Conservation (phyloP, 1,140 invertebrate genomes). For the Drosophila truncata region DNA sequence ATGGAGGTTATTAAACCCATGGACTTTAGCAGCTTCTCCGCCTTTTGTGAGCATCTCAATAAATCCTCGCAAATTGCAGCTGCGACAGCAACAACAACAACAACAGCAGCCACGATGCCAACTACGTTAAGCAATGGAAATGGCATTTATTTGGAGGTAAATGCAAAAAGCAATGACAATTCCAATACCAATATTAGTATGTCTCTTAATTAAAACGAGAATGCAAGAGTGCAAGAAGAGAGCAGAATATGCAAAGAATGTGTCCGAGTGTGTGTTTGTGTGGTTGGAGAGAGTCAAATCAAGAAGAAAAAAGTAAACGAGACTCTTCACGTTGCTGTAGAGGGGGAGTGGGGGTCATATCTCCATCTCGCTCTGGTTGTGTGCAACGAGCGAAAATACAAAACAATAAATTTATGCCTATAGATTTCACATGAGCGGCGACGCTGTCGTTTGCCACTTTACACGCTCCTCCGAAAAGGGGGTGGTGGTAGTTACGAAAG, state of each 20-base stretch:
- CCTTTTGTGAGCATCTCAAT: slow-evolving; percentile 84
- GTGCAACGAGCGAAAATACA: slow-evolving; percentile 64
- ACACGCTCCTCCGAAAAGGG: slow-evolving; percentile 14
- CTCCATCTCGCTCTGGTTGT: slow-evolving; percentile 17
- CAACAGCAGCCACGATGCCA: slow-evolving; percentile 47
- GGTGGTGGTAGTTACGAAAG: slow-evolving; percentile 36
- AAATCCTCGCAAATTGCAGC: slow-evolving; percentile 71
- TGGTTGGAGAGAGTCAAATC: slow-evolving; percentile 31
- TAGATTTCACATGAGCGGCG: slow-evolving; percentile 72
- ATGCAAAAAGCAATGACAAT: slow-evolving; percentile 62
- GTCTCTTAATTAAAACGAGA: slow-evolving; percentile 78
- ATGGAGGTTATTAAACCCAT: slow-evolving; percentile 85
- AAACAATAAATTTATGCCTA: slow-evolving; percentile 84
- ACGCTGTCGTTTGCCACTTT: slow-evolving; percentile 55
- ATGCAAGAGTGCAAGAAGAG: slow-evolving; percentile 43
- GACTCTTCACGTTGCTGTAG: slow-evolving; percentile 42
- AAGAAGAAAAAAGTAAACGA: slow-evolving; percentile 52
- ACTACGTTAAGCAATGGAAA: slow-evolving; percentile 69
- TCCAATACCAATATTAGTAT: slow-evolving; percentile 49
- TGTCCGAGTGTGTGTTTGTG: slow-evolving; percentile 25
- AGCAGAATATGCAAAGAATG: slow-evolving; percentile 75
- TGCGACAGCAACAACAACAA: slow-evolving; percentile 33
- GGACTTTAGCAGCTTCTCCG: slow-evolving; percentile 84
- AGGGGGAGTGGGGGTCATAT: slow-evolving; percentile 11
- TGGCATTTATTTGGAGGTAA: slow-evolving; percentile 75